Evolutionary conservation across 2,888 invertebrate genomes (phyloP), one percentile per base, ranked within the genome.

Genomic region (Drosophila sordidapex): DNA sequence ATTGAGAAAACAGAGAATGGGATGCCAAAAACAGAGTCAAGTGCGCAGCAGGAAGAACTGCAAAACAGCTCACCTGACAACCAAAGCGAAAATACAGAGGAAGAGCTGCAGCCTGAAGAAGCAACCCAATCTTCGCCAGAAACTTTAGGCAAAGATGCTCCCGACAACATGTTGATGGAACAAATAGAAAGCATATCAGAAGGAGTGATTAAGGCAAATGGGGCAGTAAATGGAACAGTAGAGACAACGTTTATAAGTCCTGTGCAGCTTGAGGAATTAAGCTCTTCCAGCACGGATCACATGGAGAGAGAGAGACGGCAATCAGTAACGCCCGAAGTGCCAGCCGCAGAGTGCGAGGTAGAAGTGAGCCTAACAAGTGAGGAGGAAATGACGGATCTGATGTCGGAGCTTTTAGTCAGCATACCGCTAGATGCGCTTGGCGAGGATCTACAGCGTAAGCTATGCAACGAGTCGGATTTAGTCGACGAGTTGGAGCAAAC

Each of bases 381-480:
- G 46, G 36, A 21, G 13, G 27, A 51, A 11, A 21, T 18, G 10
- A 21, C 53, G 18, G 43, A 43, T 6, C 43, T 21, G n/a, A 6
- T 43, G 13, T 46, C 43, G 36, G 36, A 21, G 43, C 43, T 87
- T 2, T 74, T 89, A 11, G 81, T 87, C 0, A 89, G 89, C 70
- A 89, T 87, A 68, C 87, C 90, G 1, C 59, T 90, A 21, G 66
- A 87, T 7, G 62, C 58, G 25, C 75, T 87, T 4, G 74, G 63
- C 25, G 77, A 82, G 54, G 74, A 82, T 6, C 57, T 90, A 35
- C 82, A 82, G 71, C 90, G 82, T 5, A 77, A 69, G 4, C 61
- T 89, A 0, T 65, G 61, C 54, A 59, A 15, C 11, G 59, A 63
- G 8, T 25, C 46, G 4, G 46, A 38, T 13, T 5, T 27, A 11